phyloP scores from a whole-genome alignment of 1,140 invertebrate species.

The Calephelis virginiensis region DNA sequence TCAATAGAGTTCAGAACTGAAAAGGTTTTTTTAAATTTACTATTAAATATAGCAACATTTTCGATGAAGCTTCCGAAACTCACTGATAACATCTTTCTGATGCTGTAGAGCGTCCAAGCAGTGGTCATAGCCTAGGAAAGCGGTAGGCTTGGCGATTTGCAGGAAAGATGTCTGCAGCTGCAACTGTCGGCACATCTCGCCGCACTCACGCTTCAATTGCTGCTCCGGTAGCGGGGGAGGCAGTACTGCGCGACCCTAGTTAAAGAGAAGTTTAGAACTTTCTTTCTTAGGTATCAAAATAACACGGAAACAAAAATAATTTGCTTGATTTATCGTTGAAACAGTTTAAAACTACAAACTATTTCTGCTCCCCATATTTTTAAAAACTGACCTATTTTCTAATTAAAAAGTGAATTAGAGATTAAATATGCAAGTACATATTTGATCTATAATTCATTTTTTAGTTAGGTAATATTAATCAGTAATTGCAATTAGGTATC shows the following conservation, averaged over 20 bases:
- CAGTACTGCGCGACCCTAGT: not conserved
- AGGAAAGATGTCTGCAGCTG: conserved; percentile 40
- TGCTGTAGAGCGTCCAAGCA: conserved; percentile 40
- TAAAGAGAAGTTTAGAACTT: not conserved
- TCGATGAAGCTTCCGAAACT: conserved; percentile 5
- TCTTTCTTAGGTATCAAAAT: no score
- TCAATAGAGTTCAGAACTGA: no score
- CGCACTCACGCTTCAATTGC: conserved; percentile 27
- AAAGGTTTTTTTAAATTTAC: not conserved
- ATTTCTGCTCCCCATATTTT: no score
- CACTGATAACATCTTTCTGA: conserved; percentile 47
- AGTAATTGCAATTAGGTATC: no score
- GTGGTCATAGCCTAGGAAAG: conserved; percentile 35
- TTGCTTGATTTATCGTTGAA: no score
- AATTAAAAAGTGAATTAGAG: no score
- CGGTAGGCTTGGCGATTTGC: conserved; percentile 27
- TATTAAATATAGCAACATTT: not conserved
- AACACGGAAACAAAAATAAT: no score
- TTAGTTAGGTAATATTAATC: no score
- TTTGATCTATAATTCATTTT: no score
- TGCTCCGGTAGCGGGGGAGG: not conserved
- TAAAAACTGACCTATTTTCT: no score
- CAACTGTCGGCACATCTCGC: conserved; percentile 35
- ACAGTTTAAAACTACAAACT: no score
- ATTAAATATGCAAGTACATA: no score